Evolutionary conservation across 1,140 invertebrate genomes (phyloP), one percentile per base, ranked within the genome.

Genomic region (Ruditapes philippinarum): DNA sequence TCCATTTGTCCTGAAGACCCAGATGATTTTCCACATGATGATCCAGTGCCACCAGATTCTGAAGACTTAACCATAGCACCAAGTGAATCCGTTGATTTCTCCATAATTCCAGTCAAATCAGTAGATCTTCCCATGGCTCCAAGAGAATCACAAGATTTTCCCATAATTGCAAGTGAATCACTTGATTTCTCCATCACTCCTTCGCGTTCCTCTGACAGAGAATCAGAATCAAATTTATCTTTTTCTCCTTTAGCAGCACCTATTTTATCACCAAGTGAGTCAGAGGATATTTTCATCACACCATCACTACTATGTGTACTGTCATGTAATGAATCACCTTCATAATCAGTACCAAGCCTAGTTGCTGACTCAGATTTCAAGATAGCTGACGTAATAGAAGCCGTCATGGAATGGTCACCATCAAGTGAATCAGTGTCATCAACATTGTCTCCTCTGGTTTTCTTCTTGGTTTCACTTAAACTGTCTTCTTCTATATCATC

Each of bases 221-320:
- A 96, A 92, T 97, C 96, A 42, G 91, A 92, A 57, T 97, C 97
- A 84, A 97, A 97, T 54, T 97, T 97, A 93, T 97, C 97, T 14
- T 97, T 97, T 93, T 97, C 97, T 54, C 38, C 96, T 42, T 88
- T 95, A 38, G 95, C 93, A 33, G 78, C n/a, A 65, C 89, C 83
- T 73, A 91, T 45, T 90, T 94, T 92, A 94, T 95, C 74, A 92
- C 94, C 93, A 4, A 95, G 81, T 33, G 96, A 96, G 89, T 96
- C 96, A 33, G 95, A 94, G 79, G 94, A 96, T 38, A 95, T 95
- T 49, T 94, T 92, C 92, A 96, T 94, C 74, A 92, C 91, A 89
- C 94, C 92, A 36, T 93, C 90, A 95, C 89, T 89, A 62, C 90
- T 96, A 76, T 81, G 91, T 68, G 90, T 90, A 95, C 89, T 89